Conservation (phyloP, 2,113 vertebrate genomes). For the Naja naja region DNA sequence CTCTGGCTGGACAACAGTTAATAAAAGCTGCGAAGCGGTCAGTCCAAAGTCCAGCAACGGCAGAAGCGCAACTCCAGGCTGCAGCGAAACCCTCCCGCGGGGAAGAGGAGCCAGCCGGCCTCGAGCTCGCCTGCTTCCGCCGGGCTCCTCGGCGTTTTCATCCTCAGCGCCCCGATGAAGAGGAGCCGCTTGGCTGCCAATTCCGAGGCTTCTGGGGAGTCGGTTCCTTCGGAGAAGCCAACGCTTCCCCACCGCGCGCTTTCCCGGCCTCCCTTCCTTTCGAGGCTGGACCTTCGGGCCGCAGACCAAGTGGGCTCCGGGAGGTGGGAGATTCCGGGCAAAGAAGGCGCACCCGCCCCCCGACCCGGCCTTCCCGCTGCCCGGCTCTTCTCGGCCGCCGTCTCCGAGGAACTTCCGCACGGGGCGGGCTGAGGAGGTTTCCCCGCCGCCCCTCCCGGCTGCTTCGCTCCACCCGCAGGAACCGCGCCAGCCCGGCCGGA, state of each 20-base stretch:
- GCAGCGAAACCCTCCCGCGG: background rate
- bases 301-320: background rate
- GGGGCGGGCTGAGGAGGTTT: background rate
- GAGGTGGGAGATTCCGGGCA: background rate
- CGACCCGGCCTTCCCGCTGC: too few relatives aligned
- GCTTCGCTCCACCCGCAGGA: background rate
- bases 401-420: background rate
- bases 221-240: fast-evolving
- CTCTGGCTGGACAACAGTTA: background rate
- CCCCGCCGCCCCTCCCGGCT: background rate
- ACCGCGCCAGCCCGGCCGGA: background rate
- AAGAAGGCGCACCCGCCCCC: background rate
- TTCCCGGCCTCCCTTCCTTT: background rate
- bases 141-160: background rate
- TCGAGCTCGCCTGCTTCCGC: background rate
- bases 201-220: background rate
- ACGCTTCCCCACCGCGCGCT: background rate
- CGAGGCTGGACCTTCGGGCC: background rate
- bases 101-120: background rate
- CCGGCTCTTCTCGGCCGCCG: background rate
- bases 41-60: background rate
- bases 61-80: background rate
- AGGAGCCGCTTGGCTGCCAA: too few relatives aligned
- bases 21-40: background rate
- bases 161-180: background rate